Percentiles rank a stretch among this genome's conserved stretches.
phyloP scores from a whole-genome alignment of 2,888 invertebrate species.

The Amphiduros pacificus region DNA sequence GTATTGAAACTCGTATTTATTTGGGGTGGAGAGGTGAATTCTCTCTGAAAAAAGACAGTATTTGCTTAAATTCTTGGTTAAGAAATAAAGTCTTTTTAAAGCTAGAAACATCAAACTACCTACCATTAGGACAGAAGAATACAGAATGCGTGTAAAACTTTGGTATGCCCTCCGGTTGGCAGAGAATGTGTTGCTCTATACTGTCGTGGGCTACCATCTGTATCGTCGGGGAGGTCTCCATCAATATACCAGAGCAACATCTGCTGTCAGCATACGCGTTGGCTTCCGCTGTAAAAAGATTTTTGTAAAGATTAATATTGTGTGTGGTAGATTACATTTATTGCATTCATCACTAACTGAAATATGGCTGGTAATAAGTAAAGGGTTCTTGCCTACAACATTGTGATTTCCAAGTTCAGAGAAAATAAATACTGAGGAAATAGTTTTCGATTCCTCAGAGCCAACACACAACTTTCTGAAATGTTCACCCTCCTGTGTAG shows the following conservation, averaged over 20 bases:
- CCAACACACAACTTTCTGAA: constrained; percentile 25
- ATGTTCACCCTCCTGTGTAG: too few relatives aligned
- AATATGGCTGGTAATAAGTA: not conserved
- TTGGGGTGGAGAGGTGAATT: constrained; percentile 24
- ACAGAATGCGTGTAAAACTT: constrained; percentile 74
- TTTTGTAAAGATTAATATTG: not conserved
- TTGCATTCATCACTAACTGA: not conserved
- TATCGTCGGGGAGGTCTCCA: not conserved
- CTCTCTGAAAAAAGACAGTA: constrained; percentile 16
- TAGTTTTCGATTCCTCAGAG: constrained; percentile 14
- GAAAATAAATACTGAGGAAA: constrained; percentile 13
- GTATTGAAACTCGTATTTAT: constrained; percentile 26
- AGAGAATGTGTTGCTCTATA: constrained; percentile 9
- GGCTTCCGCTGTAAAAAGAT: constrained; percentile 24
- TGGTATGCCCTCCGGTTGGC: constrained; percentile 75
- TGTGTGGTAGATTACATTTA: not conserved
- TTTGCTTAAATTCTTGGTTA: not conserved
- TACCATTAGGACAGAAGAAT: constrained; percentile 70
- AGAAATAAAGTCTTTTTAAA: not conserved
- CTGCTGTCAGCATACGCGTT: constrained; percentile 21
- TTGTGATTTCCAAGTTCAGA: constrained; percentile 18
- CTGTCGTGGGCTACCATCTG: constrained; percentile 13
- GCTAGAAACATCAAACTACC: not conserved
- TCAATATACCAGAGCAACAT: constrained; percentile 21
- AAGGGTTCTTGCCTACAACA: constrained; percentile 16